Base-by-base conservation (phyloP, 2,113 vertebrate species). In the Tupaia tana region DNA sequence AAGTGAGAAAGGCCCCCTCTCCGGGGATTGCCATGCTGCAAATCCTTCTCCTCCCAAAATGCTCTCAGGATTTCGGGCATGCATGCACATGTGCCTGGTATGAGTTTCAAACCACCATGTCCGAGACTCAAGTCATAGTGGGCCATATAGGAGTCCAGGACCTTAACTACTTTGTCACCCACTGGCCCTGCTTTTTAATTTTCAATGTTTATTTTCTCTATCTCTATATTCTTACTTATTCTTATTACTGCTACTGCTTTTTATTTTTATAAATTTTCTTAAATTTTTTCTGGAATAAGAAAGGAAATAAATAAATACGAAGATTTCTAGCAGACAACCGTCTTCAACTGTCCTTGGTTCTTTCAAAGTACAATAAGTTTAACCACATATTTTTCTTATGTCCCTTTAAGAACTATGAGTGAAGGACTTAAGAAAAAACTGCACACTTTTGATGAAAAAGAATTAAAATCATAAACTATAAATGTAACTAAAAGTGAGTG, bases 191-290 rank as follows among this genome's bases (percentile, higher is more conserved):
- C 9, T 74, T 64, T 73, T 78, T 66, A 18, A n/a, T 91, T 80
- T 63, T 34, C 59, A 70, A 31, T 54, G 13, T 71, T 77, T 80
- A 81, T 64, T 90, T 89, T 91, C 56, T 86, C 79, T 80, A 54
- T 18, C 25, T 91, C 16, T 43, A 13, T 29, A 56, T 70, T 84
- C 27, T 78, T 67, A 66, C 9, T 66, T 81, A 54, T 16, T 91
- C 54, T 89, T 66, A 29, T 82, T 89, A 22, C 11, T 86, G 71
- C 71, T 71, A 27, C 59, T 74, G 74, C 34, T 89, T 78, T 56
- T 82, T 75, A 11, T 94, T 89, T 94, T 89, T 59, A 9, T 90
- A 87, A 96, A 70, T 22, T 54, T 74, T 22, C 56, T 85, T 59
- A 86, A 92, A 52, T 89, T 31, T 19, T 64, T 89, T 95, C 74